Evolutionary conservation across 2,888 invertebrate species (phyloP).

Genomic region (Aphodius sticticus): DNA sequence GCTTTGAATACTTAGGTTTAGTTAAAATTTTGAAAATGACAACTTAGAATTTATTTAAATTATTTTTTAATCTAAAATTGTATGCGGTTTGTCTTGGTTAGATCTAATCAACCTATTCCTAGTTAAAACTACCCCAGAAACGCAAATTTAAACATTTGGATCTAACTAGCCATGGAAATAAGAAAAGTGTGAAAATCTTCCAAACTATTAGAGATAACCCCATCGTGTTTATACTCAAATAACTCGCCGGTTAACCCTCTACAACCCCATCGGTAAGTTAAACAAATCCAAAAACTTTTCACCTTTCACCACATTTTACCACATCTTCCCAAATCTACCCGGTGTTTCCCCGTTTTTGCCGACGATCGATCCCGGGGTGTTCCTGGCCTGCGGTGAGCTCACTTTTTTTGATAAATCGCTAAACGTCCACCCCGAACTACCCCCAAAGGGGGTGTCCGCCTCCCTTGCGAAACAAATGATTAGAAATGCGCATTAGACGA

Average conservation of each 20-base stretch:
- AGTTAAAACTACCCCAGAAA: not conserved
- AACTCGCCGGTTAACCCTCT: not conserved
- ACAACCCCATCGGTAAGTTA: not conserved
- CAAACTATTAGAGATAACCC: conserved; percentile 7
- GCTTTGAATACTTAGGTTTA: too few species aligned
- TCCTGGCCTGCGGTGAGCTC: not conserved
- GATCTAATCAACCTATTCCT: not conserved
- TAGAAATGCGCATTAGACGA: conserved; percentile 43
- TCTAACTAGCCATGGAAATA: not conserved
- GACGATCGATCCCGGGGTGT: conserved; percentile 39
- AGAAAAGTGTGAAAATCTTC: not conserved
- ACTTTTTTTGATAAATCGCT: conserved; percentile 4
- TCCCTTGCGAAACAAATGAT: conserved; percentile 22
- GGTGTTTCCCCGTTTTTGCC: not conserved
- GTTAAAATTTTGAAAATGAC: too few species aligned
- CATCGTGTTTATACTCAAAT: conserved; percentile 1
- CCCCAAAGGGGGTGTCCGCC: conserved; percentile 5
- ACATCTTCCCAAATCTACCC: not conserved
- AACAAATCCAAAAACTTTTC: not conserved
- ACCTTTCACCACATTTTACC: not conserved
- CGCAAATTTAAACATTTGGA: not conserved
- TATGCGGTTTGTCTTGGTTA: too few species aligned
- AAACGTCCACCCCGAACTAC: not conserved
- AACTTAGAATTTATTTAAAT: too few species aligned
- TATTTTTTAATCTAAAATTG: too few species aligned